A percentile compares a stretch with the other conserved stretches of the same genome.
These are phyloP conservation scores for Rousettus leschenaultii DNA, from an alignment of 2,113 vertebrate genomes.

Conservation along the genomic window DNA sequence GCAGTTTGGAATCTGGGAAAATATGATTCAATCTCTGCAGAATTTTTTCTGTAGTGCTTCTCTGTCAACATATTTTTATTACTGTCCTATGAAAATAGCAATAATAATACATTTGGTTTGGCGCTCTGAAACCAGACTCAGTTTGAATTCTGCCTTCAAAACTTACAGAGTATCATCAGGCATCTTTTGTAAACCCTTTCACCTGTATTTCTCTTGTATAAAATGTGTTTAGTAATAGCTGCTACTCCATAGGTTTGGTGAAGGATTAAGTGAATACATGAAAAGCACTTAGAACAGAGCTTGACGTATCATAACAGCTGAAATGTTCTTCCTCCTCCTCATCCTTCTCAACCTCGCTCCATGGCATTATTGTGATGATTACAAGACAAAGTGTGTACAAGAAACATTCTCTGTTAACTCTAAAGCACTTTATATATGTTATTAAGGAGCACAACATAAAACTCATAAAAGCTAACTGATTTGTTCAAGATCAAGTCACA, in stretches of 20 bases:
- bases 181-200: neutral
- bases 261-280: neutral
- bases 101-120: neutral
- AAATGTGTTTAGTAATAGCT: neutral
- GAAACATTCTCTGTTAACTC: neutral
- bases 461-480: neutral
- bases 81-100: neutral
- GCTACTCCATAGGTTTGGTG: neutral
- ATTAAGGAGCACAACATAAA: neutral
- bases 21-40: neutral
- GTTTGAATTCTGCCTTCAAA: constrained; percentile 5
- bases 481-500: neutral
- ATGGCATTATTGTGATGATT: neutral
- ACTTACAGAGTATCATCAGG: neutral
- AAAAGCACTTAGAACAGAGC: neutral
- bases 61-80: neutral
- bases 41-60: neutral
- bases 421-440: neutral
- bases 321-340: neutral
- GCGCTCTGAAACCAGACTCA: neutral
- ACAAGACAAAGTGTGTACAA: neutral
- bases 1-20: neutral
- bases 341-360: neutral
- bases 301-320: neutral
- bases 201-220: neutral